Conservation (phyloP, 2,888 invertebrate species). For the Ommatoiulus sabulosus region DNA sequence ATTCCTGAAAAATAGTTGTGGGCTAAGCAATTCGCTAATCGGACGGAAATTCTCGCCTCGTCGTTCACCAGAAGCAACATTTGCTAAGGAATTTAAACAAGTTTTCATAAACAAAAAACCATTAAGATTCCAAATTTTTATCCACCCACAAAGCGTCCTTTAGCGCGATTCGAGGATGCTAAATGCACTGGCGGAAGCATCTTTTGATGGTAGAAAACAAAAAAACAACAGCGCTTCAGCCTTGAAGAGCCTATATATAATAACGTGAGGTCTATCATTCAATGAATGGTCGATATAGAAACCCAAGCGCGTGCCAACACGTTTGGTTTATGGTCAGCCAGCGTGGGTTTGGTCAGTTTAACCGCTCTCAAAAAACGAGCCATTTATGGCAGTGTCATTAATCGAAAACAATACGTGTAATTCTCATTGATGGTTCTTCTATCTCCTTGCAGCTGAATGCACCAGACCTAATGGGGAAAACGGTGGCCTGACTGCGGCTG, state of each 20-base stretch:
- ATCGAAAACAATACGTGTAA: not conserved
- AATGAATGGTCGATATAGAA: not conserved
- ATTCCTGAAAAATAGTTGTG: not conserved
- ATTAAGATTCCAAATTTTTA: not conserved
- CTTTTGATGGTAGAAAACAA: not conserved
- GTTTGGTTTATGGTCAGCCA: not conserved
- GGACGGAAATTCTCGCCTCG: not conserved
- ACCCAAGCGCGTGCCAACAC: not conserved
- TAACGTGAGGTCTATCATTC: not conserved
- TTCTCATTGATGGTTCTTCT: not conserved
- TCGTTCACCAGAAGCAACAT: not conserved
- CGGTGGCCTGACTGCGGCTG: not conserved
- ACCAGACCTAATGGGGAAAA: not conserved
- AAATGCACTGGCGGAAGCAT: not conserved
- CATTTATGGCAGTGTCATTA: not conserved
- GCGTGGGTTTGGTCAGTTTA: not conserved
- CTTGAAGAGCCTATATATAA: not conserved
- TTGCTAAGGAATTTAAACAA: not conserved
- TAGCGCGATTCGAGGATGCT: not conserved
- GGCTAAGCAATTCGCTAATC: not conserved
- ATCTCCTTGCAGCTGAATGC: not conserved
- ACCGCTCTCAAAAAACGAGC: not conserved
- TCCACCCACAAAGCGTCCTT: not conserved
- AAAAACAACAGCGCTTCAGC: not conserved
- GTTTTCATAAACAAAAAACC: not conserved